Evolutionary conservation across 2,797 vertebrate species (phyloP).

Genomic region (Typhlichthys subterraneus): DNA sequence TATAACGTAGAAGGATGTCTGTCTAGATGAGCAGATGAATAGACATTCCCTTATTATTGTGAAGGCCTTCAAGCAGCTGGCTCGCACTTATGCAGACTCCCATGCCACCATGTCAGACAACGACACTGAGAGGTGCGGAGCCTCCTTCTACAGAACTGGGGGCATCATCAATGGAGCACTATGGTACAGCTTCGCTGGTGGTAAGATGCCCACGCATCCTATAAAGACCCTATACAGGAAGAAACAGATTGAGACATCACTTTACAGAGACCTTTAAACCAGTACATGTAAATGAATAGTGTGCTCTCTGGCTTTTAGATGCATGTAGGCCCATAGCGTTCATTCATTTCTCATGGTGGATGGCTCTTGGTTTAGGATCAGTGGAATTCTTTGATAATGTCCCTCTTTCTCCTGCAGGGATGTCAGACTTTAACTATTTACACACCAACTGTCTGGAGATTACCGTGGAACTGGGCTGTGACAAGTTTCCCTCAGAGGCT

Average conservation of each 20-base stretch:
- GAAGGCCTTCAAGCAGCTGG: slow-evolving; percentile 89
- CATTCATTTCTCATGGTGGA: not conserved
- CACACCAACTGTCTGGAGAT: slow-evolving; percentile 97
- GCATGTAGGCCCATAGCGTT: not conserved
- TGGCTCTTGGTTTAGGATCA: not conserved
- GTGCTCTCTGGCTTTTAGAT: not conserved
- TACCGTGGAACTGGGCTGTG: slow-evolving; percentile 94
- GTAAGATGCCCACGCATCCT: slow-evolving; percentile 67
- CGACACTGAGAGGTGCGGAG: slow-evolving; percentile 88
- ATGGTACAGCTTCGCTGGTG: slow-evolving; percentile 98
- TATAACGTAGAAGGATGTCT: not conserved
- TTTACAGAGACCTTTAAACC: not conserved
- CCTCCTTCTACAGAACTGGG: slow-evolving; percentile 84
- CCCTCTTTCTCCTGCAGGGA: slow-evolving; percentile 74
- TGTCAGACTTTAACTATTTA: slow-evolving; percentile 98
- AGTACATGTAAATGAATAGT: not conserved
- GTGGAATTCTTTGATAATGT: not conserved
- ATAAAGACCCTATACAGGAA: not conserved
- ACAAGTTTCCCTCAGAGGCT: slow-evolving; percentile 90
- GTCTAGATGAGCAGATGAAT: not conserved
- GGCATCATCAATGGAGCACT: slow-evolving; percentile 94
- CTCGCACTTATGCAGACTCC: slow-evolving; percentile 88
- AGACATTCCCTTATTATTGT: not conserved
- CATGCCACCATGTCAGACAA: slow-evolving; percentile 91
- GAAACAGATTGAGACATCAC: not conserved